These are phyloP conservation scores for Lepetodrilus schrolli DNA, from an alignment of 2,888 invertebrate species.

Conservation along the genomic window DNA sequence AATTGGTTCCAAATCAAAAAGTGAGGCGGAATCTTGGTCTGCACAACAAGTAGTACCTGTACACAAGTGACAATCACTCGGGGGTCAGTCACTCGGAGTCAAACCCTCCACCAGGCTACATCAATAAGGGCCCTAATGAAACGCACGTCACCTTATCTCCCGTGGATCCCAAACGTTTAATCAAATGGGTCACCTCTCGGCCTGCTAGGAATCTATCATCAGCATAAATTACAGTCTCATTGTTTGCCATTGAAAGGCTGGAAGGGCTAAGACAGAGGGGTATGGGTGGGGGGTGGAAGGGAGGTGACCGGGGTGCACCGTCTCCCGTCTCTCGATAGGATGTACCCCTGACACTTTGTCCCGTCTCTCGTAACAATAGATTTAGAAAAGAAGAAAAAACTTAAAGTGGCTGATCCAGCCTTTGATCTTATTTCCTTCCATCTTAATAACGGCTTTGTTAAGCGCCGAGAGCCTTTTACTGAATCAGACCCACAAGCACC, in stretches of 20 bases:
- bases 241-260: too few species aligned
- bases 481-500: slow-evolving; percentile 27
- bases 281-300: too few species aligned
- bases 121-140: slow-evolving; percentile 27
- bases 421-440: slow-evolving; percentile 25
- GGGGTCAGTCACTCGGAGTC: too few species aligned
- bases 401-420: background rate
- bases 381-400: slow-evolving; percentile 18
- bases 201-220: slow-evolving; percentile 29
- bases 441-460: slow-evolving; percentile 27
- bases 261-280: too few species aligned
- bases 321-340: too few species aligned
- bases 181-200: slow-evolving; percentile 32
- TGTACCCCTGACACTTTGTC: background rate
- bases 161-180: slow-evolving; percentile 31
- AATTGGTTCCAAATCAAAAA: background rate
- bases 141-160: slow-evolving; percentile 35
- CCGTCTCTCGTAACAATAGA: background rate
- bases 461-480: slow-evolving; percentile 25
- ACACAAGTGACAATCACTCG: background rate
- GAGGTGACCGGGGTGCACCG: slow-evolving; percentile 1
- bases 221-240: slow-evolving; percentile 36
- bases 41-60: background rate
- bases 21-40: background rate
- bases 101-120: background rate